Percentiles rank a stretch among this genome's conserved stretches.
These are phyloP conservation scores for Diploscapter pachys DNA, from an alignment of 1,140 invertebrate species.

Conservation along the genomic window DNA sequence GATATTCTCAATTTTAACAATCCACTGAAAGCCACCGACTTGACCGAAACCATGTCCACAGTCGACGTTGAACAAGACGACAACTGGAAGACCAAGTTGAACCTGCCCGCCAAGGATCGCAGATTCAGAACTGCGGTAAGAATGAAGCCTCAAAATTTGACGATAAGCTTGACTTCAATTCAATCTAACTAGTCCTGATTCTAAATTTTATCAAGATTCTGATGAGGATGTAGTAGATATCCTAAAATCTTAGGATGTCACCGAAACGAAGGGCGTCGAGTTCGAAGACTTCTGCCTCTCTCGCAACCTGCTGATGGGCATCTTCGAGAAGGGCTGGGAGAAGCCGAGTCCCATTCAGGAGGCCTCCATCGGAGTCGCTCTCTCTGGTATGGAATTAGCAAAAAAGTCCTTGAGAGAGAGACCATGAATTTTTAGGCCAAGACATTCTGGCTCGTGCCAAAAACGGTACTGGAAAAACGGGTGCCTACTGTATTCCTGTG, in stretches of 20 bases:
- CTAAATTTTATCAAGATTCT: no score
- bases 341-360: constrained; percentile 99
- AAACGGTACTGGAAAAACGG: constrained; percentile 99
- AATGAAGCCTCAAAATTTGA: constrained; percentile 46
- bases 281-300: constrained; percentile 99
- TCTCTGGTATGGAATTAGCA: constrained; percentile 70
- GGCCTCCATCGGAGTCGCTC: constrained; percentile 93
- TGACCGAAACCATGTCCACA: no score
- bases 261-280: constrained; percentile 96
- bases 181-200: no score
- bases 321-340: constrained; percentile 99
- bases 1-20: no score
- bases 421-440: constrained; percentile 64
- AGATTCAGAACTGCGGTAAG: constrained; percentile 92
- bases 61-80: constrained; percentile 56
- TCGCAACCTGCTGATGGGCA: constrained; percentile 95
- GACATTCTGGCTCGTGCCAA: constrained; percentile 97
- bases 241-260: constrained; percentile 78
- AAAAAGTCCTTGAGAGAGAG: not conserved
- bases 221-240: not conserved
- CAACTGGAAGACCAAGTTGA: constrained; percentile 92
- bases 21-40: no score
- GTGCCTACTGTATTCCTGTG: constrained; percentile 97
- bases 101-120: constrained; percentile 89
- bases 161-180: not conserved